phyloP scores from a whole-genome alignment of 2,797 vertebrate species.

The Chiroxiphia lanceolata region DNA sequence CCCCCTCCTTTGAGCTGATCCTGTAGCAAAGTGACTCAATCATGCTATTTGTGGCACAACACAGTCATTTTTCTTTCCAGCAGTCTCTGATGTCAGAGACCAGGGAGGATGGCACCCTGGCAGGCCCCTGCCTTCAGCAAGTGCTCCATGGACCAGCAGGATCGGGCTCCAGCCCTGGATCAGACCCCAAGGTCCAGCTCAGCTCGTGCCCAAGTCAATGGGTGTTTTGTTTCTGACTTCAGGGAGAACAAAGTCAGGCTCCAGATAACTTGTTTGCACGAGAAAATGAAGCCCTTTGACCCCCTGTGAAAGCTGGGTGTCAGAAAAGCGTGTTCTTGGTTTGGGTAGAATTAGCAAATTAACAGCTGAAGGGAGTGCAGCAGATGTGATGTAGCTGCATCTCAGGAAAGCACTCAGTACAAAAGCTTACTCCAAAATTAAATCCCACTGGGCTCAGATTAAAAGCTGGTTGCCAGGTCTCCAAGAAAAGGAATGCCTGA shows the following conservation, averaged over 20 bases:
- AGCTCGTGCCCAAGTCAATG: not conserved
- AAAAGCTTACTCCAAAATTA: constrained; percentile 42
- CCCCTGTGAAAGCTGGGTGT: not conserved
- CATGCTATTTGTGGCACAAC: constrained; percentile 57
- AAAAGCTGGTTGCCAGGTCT: constrained; percentile 40
- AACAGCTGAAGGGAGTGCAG: not conserved
- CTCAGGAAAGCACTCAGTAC: not conserved
- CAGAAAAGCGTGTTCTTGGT: not conserved
- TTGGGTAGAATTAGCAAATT: constrained; percentile 54
- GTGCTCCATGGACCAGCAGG: not conserved
- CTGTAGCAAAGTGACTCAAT: constrained; percentile 61
- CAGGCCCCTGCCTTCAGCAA: not conserved
- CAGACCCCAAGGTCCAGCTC: not conserved
- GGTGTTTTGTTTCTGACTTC: not conserved
- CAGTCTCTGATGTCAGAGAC: constrained; percentile 59
- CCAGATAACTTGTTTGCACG: not conserved
- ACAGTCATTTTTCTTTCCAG: constrained; percentile 30
- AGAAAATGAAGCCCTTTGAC: not conserved
- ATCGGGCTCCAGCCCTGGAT: not conserved
- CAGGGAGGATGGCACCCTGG: not conserved
- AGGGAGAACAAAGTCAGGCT: not conserved
- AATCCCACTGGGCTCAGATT: not conserved
- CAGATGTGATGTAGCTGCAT: not conserved
- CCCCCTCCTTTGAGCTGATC: constrained; percentile 39
- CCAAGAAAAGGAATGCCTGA: constrained; percentile 3